Evolutionary conservation across 2,113 vertebrate species (phyloP), one percentile per base, ranked within the genome.

Genomic region (Oenanthe oenanthe): DNA sequence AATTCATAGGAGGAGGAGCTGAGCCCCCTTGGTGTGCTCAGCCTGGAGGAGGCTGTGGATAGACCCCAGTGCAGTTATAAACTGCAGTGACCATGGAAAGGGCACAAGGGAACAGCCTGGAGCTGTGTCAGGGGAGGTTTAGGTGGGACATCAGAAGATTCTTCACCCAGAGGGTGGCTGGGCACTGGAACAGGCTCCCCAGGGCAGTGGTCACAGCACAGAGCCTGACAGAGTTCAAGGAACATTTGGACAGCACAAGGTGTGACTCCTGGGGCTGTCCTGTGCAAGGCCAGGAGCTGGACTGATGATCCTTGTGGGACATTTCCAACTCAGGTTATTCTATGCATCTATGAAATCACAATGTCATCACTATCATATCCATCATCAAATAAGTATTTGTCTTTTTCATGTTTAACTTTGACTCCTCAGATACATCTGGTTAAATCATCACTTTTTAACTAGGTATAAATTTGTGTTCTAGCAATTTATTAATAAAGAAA

Each of bases 161-260:
- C 9, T 38, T n/a, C 40, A 47, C 6, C 17, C 28, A 38, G 9
- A 18, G 12, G 3, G 6, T 19, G 29, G 7, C 0, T 56, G 42
- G 9, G 60, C 34, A 19, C 7, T 34, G 60, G 9, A 29, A 12
- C 12, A 74, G n/a, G 28, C 24, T 29, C 6, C 3, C 5, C 70
- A 56, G 50, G 22, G 40, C 1, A 62, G 21, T 32, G 26, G 32
- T 26, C 48, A 65, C 50, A 74, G 70, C 22, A 6, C n/a, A 1
- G 26, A 54, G 13, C 22, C 29, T 56, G 29, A 6, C 18, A 48
- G 12, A 63, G 50, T 0, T 5, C 10, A 29, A n/a, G 8, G 40
- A 40, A 4, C 2, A 2, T 24, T 51, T 66, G 45, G 3, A 28
- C 20, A 53, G 17, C 4, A 57, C 42, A 28, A 1, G 32, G 10